Evolutionary conservation across 2,113 vertebrate genomes (phyloP).

Genomic region (Colistium nudipinnis): DNA sequence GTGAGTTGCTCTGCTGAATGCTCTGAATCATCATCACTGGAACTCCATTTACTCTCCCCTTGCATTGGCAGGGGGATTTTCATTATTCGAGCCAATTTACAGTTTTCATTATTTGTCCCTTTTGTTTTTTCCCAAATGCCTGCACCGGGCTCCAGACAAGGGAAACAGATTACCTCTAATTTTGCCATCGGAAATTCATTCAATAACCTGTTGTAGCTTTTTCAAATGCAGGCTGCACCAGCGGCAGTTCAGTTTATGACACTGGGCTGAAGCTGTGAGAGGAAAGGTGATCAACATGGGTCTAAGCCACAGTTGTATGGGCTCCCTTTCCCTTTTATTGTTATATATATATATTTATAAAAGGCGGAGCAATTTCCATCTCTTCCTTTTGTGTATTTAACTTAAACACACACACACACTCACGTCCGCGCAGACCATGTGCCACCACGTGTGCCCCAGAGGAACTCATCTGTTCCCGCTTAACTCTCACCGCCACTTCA

Average conservation of each 20-base stretch:
- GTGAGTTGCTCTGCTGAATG: slow-evolving; percentile 15
- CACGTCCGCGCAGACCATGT: slow-evolving; percentile 8
- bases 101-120: slow-evolving; percentile 52
- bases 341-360: slow-evolving; percentile 5
- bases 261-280: neutral
- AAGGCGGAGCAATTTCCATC: slow-evolving; percentile 7
- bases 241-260: slow-evolving; percentile 14
- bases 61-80: slow-evolving; percentile 55
- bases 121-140: slow-evolving; percentile 53
- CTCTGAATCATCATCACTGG: slow-evolving; percentile 21
- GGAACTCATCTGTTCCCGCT: slow-evolving; percentile 74
- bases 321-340: neutral
- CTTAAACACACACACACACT: slow-evolving; percentile 3
- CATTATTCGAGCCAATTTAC: slow-evolving; percentile 58
- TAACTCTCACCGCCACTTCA: slow-evolving; percentile 63
- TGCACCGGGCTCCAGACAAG: slow-evolving; percentile 36
- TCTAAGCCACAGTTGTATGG: slow-evolving; percentile 5
- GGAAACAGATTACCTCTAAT: slow-evolving; percentile 49
- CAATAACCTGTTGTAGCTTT: slow-evolving; percentile 29
- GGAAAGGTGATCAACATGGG: slow-evolving; percentile 5
- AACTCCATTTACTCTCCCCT: slow-evolving; percentile 51
- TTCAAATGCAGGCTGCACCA: slow-evolving; percentile 21
- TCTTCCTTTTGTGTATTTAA: slow-evolving; percentile 10
- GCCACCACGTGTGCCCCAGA: slow-evolving; percentile 32
- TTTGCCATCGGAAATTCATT: slow-evolving; percentile 31